A percentile compares a stretch with the other conserved stretches of the same genome.
These are phyloP conservation scores for Sebastes itinus DNA, from an alignment of 2,797 vertebrate species.

Conservation along the genomic window DNA sequence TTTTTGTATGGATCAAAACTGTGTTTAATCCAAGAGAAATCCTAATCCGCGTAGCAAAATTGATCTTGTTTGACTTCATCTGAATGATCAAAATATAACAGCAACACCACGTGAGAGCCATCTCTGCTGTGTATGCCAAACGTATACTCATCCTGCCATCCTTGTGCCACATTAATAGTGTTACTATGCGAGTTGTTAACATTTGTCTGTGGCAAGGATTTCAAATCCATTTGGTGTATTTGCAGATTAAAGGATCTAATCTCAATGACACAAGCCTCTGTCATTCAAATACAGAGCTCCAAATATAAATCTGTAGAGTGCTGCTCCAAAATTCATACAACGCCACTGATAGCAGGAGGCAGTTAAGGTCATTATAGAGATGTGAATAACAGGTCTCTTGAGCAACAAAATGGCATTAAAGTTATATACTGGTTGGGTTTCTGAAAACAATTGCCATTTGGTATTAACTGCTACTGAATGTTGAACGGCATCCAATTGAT, in stretches of 20 bases:
- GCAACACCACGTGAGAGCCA: neutral
- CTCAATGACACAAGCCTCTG: constrained; percentile 12
- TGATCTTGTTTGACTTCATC: constrained; percentile 4
- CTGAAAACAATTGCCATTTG: neutral
- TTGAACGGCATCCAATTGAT: neutral
- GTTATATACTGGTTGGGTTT: neutral
- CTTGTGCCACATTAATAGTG: neutral
- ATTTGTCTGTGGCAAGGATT: constrained; percentile 30
- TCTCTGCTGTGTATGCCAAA: neutral
- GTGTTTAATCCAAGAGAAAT: neutral
- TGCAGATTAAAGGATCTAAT: constrained; percentile 49
- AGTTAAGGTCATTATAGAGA: neutral
- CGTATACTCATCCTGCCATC: neutral
- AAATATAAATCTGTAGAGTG: constrained; percentile 9
- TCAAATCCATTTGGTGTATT: constrained; percentile 42
- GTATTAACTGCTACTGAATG: neutral
- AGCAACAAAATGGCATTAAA: neutral
- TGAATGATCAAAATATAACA: constrained; percentile 8
- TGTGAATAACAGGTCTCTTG: neutral
- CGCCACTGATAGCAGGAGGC: neutral
- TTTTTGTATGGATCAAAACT: neutral
- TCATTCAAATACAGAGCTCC: constrained; percentile 12
- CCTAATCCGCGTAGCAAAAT: neutral
- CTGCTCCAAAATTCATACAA: constrained; percentile 1
- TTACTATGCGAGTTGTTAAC: constrained; percentile 9